Conservation (phyloP, 2,113 vertebrate species). For the Vulpes vulpes region DNA sequence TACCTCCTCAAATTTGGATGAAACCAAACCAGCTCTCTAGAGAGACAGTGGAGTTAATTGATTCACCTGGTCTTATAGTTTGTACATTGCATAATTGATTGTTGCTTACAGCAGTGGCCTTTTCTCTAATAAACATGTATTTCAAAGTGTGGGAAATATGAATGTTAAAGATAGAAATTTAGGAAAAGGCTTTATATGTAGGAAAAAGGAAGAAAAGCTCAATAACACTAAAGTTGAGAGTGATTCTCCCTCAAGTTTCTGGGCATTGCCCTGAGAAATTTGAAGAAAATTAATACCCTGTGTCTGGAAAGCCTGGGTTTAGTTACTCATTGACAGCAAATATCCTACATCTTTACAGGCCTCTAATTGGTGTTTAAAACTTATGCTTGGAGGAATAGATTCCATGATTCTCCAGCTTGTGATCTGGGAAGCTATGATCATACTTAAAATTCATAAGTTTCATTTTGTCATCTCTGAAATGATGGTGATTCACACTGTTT, state of each 20-base stretch:
- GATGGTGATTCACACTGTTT: not conserved
- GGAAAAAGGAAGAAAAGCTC: not conserved
- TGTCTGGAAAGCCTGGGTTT: not conserved
- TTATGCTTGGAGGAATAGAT: not conserved
- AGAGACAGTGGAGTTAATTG: not conserved
- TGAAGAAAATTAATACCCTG: not conserved
- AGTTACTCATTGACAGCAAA: not conserved
- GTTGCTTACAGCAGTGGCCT: not conserved
- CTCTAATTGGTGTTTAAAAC: not conserved
- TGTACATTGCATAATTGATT: not conserved
- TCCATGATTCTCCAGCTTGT: not conserved
- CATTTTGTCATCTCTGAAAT: not conserved
- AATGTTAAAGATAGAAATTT: not conserved
- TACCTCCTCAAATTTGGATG: not conserved
- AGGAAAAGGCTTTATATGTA: conserved; percentile 1
- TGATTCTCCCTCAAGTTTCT: not conserved
- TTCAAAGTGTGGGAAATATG: not conserved
- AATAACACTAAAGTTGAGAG: not conserved
- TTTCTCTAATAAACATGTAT: not conserved
- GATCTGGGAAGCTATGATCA: not conserved
- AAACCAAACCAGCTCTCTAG: not conserved
- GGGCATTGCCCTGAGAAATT: not conserved
- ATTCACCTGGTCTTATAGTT: not conserved
- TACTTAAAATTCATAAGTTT: not conserved
- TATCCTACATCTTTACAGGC: not conserved